Evolutionary conservation across 2,113 vertebrate genomes (phyloP), one percentile per base, ranked within the genome.

Genomic region (Xiphorhynchus elegans): DNA sequence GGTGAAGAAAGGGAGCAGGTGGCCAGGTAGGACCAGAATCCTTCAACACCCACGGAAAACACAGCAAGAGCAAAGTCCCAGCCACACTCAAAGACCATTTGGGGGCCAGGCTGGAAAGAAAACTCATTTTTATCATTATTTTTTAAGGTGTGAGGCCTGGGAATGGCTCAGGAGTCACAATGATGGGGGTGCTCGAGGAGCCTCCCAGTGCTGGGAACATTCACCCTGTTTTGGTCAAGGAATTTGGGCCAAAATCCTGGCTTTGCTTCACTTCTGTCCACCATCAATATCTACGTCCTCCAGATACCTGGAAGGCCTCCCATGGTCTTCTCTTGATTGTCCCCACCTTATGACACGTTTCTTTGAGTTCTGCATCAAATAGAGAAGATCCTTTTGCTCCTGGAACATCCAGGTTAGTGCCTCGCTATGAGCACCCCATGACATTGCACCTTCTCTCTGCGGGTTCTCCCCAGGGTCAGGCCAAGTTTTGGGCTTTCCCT

Each of bases 111-210:
- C 21, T 64, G 39, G 55, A 33, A 39, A 68, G 11, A 58, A 56
- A 35, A 4, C 11, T 66, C 0, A 0, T 8, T 76, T 89, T 39
- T 78, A 17, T 11, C 24, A 4, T n/a, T 56, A 5, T 26, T 73
- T 68, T 72, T 77, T 40, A 2, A 58, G n/a, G 17, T 20, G 21
- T 46, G n/a, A 39, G 44, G 37, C 31, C 53, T 55, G 59, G 59
- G 47, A 69, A 39, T 31, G 59, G 75, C 58, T 72, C 20, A 6
- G 63, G 47, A 68, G 47, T 19, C 29, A 4, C 26, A 31, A 6
- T 0, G 1, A 7, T 16, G 9, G 1, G 2, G 20, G 4, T 39
- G 50, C 63, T 50, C 0, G 4, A 64, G 69, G 24, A 28, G 17
- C 33, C 31, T 44, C n/a, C 55, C 8, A 17, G 37, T 4, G 4